Base-by-base conservation (phyloP, 1,140 invertebrate species). In the Marisa cornuarietis region DNA sequence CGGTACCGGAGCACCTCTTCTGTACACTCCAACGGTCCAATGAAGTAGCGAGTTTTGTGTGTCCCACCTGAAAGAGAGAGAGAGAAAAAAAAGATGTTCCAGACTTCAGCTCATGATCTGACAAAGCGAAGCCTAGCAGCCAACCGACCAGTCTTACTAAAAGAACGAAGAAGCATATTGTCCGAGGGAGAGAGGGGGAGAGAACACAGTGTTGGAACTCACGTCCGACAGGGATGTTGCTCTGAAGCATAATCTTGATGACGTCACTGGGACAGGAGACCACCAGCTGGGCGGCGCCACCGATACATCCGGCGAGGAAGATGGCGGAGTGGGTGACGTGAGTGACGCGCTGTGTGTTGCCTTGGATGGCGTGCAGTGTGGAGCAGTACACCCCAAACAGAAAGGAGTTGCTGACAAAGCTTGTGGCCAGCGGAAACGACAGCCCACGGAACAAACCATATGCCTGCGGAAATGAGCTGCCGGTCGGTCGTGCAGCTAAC, bases 371-470 rank as follows among this genome's bases (percentile, higher is more conserved):
- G 66, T 84, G 54, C 76, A 83, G 26, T 65, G 91, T 91, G 81
- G 92, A 93, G n/a, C 93, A 94, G 85, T 95, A 95, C 65, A 93
- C 92, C 65, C 94, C 94, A 85, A 96, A 96, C 84, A 94, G 94
- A 8, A 95, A 85, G 9, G 95, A 93, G 90, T 95, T 95, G 26
- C 94, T 89, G 9, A 92, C 91, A 4, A 94, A 95, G 79, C 93
- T 93, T 13, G 93, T 92, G 18, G 95, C 80, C 7, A 95, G 85
- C 0, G 95, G 95, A 83, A 94, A 94, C 42, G 93, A 89, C 92
- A 96, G 92, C 10, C 95, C 95, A 88, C 94, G 94, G 88, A 94
- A 96, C 83, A 95, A 94, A 54, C 94, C 95, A 85, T 90, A 88
- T 26, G 93, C 83, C 93, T 88, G 80, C 52, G 83, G 24, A 78